Base-by-base conservation (phyloP, 2,888 invertebrate genomes). In the Limenitis camilla region DNA sequence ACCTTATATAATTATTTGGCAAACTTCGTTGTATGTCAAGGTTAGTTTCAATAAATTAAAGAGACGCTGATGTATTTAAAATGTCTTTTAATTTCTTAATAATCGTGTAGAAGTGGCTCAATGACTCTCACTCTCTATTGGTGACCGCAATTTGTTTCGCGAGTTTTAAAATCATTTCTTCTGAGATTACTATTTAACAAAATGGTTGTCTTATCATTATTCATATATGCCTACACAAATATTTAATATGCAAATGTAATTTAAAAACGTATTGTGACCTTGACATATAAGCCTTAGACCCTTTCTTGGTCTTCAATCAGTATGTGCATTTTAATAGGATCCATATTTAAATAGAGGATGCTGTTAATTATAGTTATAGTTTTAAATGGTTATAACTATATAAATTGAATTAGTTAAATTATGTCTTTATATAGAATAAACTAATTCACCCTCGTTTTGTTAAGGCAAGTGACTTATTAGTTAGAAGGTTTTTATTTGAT, bases 131-230 rank as follows among this genome's bases (percentile, higher is more conserved):
- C 19, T 19, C 19, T 19, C 19, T 19, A 19, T 19, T 19, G 19
- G 19, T 40, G 35, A 49, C 56, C 59, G 59, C 47, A 58, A 60
- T 68, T 66, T 45, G 59, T 58, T 58, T 56, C 56, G 52, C 52
- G 58, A 60, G 63, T 65, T 30, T 66, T 19, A 10, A 10, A 33
- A 36, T 41, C 8, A 46, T 29, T 2, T 8, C 11, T 7, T 49
- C 36, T 32, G 29, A 44, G 28, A 42, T 39, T 11, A 45, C 42
- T n/a, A 29, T 32, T 42, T 52, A 40, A 31, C 5, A 30, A 52
- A 54, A 49, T 35, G 19, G 7, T 49, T 38, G 11, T 19, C 35
- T 41, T 33, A 44, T 44, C 27, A 46, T 49, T 35, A 43, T 49
- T 46, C 38, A 46, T 58, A 39, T 44, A 54, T 51, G 36, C 40